Conservation (phyloP, 2,113 vertebrate genomes). For the Eolophus roseicapilla region DNA sequence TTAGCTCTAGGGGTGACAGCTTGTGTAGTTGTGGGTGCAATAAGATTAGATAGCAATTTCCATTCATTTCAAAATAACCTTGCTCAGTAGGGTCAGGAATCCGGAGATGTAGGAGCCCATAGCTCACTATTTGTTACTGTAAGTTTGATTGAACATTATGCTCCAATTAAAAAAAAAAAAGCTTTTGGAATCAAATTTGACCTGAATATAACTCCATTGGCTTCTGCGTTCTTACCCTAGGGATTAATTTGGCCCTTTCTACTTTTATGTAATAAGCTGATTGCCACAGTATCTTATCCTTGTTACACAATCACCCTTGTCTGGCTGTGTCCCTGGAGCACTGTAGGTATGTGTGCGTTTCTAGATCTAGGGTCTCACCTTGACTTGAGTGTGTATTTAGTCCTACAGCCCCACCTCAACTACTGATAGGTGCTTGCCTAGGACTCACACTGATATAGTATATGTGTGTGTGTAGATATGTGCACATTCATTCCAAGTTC, state of each 20-base stretch:
- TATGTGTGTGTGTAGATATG: not conserved
- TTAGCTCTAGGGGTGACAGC: conserved; percentile 27
- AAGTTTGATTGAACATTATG: conserved; percentile 2
- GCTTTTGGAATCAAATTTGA: conserved; percentile 46
- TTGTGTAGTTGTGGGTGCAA: conserved; percentile 19
- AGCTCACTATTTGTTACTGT: conserved; percentile 1
- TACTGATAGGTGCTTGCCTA: not conserved
- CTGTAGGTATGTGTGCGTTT: not conserved
- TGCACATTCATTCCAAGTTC: not conserved
- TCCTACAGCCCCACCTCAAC: not conserved
- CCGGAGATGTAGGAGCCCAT: not conserved
- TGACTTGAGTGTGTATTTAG: not conserved
- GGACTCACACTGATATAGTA: rapidly evolving
- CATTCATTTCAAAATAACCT: conserved; percentile 20
- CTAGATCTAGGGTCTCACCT: conserved; percentile 33
- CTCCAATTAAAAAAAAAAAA: conserved; percentile 28
- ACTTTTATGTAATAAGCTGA: conserved; percentile 66
- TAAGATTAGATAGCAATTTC: conserved; percentile 24
- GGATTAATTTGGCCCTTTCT: conserved; percentile 68
- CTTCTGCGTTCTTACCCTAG: conserved; percentile 28
- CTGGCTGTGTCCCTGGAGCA: conserved; percentile 6
- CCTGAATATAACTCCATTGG: conserved; percentile 51
- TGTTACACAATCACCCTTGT: conserved; percentile 60
- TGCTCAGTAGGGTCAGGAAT: conserved; percentile 10
- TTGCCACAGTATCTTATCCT: conserved; percentile 63